Percentiles rank a stretch among this genome's conserved stretches.
phyloP scores from a whole-genome alignment of 2,113 vertebrate genomes.

The Struthio camelus region DNA sequence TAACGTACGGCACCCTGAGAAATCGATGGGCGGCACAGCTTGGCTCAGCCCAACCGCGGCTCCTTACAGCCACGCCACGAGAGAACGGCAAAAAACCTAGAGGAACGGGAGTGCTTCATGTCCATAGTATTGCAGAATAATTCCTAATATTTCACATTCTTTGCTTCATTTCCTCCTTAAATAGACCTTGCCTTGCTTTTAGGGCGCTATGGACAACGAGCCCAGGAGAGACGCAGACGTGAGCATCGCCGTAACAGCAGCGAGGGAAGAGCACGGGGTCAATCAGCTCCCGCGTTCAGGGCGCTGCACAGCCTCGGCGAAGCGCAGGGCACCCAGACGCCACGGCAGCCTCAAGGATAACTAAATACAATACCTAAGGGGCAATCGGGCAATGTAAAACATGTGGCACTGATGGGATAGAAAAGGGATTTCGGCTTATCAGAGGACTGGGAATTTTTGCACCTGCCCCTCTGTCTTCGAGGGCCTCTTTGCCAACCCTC shows the following conservation, averaged over 20 bases:
- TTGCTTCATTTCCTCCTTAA: not conserved
- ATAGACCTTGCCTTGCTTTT: not conserved
- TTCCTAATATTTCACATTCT: not conserved
- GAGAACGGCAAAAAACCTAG: not conserved
- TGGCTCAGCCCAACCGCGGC: not conserved
- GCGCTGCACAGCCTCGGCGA: not conserved
- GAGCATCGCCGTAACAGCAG: not conserved
- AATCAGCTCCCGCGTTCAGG: not conserved
- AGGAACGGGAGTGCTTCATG: not conserved
- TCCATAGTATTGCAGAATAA: not conserved
- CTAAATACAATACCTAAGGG: rapidly evolving
- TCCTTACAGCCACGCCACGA: rapidly evolving
- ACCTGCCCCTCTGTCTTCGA: rapidly evolving
- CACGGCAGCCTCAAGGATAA: not conserved
- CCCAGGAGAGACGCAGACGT: not conserved
- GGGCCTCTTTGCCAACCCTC: not conserved
- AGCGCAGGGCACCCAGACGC: not conserved
- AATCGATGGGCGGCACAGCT: rapidly evolving
- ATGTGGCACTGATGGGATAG: rapidly evolving
- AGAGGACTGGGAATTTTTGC: not conserved
- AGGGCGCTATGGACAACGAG: not conserved
- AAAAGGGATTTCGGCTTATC: not conserved
- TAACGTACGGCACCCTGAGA: rapidly evolving
- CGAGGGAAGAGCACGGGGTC: rapidly evolving
- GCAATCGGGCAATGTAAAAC: not conserved